These are phyloP conservation scores for Macropus fuliginosus DNA, from an alignment of 2,797 vertebrate genomes.

Conservation along the genomic window DNA sequence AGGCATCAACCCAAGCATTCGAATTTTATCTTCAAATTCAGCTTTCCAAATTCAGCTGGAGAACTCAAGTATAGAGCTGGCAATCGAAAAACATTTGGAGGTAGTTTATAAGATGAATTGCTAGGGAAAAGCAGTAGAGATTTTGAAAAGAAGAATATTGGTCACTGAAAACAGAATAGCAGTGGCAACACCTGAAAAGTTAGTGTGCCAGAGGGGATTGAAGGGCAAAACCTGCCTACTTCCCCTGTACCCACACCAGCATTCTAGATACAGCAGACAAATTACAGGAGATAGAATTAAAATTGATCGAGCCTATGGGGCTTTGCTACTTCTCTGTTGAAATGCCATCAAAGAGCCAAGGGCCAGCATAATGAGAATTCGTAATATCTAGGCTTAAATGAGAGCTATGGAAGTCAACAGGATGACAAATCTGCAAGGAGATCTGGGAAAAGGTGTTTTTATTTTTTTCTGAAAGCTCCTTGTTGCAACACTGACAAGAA, in stretches of 20 bases:
- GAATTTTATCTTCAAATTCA: neutral
- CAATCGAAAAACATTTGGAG: conserved; percentile 52
- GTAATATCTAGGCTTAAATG: conserved; percentile 67
- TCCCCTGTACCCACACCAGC: conserved; percentile 40
- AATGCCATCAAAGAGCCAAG: conserved; percentile 70
- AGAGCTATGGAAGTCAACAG: conserved; percentile 70
- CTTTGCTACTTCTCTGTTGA: conserved; percentile 62
- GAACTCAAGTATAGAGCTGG: conserved; percentile 14
- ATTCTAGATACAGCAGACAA: conserved; percentile 69
- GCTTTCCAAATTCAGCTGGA: conserved; percentile 39
- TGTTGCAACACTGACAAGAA: conserved; percentile 64
- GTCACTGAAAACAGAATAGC: conserved; percentile 46
- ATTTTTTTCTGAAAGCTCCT: conserved; percentile 69
- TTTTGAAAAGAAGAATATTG: conserved; percentile 46
- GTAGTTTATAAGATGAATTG: conserved; percentile 63
- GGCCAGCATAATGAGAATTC: conserved; percentile 73
- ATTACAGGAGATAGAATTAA: conserved; percentile 74
- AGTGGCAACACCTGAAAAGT: conserved; percentile 32
- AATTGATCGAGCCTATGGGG: conserved; percentile 72
- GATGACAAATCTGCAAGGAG: conserved; percentile 73
- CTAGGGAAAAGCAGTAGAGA: conserved; percentile 46
- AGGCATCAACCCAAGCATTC: neutral
- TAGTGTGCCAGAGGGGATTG: conserved; percentile 38
- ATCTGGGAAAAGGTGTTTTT: conserved; percentile 58
- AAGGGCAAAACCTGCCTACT: conserved; percentile 1